phyloP scores from a whole-genome alignment of 2,113 vertebrate species.

The Oreochromis aureus region DNA sequence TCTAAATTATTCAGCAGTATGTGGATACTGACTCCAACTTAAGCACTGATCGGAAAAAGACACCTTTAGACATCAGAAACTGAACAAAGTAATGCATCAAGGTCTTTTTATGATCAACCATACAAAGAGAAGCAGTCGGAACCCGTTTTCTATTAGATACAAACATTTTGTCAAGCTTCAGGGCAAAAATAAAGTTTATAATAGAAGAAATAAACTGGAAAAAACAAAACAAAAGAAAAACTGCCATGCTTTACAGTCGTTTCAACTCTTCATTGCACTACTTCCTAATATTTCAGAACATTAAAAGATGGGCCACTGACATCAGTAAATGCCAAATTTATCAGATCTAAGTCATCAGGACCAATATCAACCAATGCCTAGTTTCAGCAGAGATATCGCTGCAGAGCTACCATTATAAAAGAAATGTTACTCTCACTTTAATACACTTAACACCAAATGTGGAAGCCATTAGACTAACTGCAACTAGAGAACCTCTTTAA shows the following conservation, averaged over 20 bases:
- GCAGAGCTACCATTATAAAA: not conserved
- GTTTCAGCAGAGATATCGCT: not conserved
- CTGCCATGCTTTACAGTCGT: not conserved
- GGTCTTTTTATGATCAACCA: not conserved
- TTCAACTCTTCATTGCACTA: not conserved
- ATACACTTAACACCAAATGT: not conserved
- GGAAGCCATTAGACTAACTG: not conserved
- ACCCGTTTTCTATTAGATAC: constrained; percentile 6
- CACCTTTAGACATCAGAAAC: not conserved
- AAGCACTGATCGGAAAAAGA: constrained; percentile 7
- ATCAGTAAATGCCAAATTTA: not conserved
- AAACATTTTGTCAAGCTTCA: not conserved
- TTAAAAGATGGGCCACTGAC: not conserved
- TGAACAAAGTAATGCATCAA: not conserved
- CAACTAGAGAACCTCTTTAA: not conserved
- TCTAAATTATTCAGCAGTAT: constrained; percentile 48
- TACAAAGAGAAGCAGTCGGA: not conserved
- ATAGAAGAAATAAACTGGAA: not conserved
- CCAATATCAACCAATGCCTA: not conserved
- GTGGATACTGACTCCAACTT: constrained; percentile 25
- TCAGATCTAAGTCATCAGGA: not conserved
- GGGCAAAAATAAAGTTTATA: not conserved
- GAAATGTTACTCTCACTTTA: not conserved
- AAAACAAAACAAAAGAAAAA: not conserved
- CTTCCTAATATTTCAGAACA: not conserved